Evolutionary conservation across 2,113 vertebrate genomes (phyloP), one percentile per base, ranked within the genome.

Genomic region (Elephas maximus): DNA sequence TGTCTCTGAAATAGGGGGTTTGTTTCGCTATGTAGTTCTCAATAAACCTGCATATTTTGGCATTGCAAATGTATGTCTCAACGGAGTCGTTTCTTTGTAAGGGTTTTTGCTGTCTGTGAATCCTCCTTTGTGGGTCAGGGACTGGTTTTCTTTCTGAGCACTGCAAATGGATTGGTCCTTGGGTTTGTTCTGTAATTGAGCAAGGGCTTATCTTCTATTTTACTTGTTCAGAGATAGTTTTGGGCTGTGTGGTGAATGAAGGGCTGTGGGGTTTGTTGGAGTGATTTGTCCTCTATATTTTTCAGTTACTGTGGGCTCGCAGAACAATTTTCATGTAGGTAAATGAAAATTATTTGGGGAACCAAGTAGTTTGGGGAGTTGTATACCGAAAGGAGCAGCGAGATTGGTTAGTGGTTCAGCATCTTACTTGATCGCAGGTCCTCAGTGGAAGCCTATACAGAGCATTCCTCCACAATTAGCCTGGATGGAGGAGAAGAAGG

Each of bases 31-130:
- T 97, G 78, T 94, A 73, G 57, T 81, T 95, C 90, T 91, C 89
- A 98, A 98, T 98, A 98, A 98, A 98, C 84, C 48, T 62, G 93
- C 83, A 80, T 93, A 88, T 9, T 9, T 81, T 96, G 94, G 96
- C 97, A 93, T 93, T 94, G 83, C 95, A 96, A 89, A 89, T 26
- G 7, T 57, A 11, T 51, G 91, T 93, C 93, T 96, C 83, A n/a
- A 3, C 3, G 60, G 95, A 95, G 53, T 96, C 87, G n/a, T 96
- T 97, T 97, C 62, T 97, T 91, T 84, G 30, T 0, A 41, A 93
- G 30, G 45, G 17, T 65, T 79, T 92, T 92, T 65, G 14, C 81
- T 63, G 26, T 81, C 23, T 51, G 2, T 45, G 88, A 85, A 76
- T 63, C 77, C 65, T 30, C 20, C 57, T 88, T 82, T 44, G 67